These are phyloP conservation scores for Torymus aiolomorphi DNA, from an alignment of 2,888 invertebrate species.

Conservation along the genomic window DNA sequence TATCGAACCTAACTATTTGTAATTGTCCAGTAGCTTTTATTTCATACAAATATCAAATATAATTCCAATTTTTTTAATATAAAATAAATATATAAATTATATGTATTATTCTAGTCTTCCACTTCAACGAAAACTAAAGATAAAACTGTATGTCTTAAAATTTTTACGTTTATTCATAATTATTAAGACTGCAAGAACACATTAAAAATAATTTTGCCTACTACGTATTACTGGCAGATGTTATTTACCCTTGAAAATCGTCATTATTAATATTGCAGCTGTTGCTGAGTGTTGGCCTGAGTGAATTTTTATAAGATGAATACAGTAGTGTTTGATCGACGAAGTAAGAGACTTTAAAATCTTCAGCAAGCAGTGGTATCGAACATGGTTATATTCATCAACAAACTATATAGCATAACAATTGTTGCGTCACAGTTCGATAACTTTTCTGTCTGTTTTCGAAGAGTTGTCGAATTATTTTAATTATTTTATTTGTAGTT, in stretches of 20 bases:
- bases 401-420: conserved; percentile 18
- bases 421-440: conserved; percentile 21
- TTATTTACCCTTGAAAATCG: conserved; percentile 12
- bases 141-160: conserved; percentile 12
- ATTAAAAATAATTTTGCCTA: conserved; percentile 1
- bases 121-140: conserved; percentile 32
- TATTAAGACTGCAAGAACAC: conserved; percentile 17
- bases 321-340: conserved; percentile 20
- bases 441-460: not conserved
- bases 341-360: not conserved
- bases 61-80: no score
- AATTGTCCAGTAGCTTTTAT: not conserved
- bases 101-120: conserved; percentile 42
- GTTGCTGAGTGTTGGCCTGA: conserved; percentile 42
- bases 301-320: conserved; percentile 38
- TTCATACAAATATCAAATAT: not conserved
- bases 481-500: conserved; percentile 25
- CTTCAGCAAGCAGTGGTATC: conserved; percentile 11
- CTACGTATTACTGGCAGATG: conserved; percentile 39
- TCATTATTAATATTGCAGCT: conserved; percentile 26
- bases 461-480: conserved; percentile 17
- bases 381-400: conserved; percentile 25
- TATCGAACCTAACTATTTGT: not conserved
- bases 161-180: not conserved
- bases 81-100: no score